Evolutionary conservation across 2,113 vertebrate species (phyloP).

Genomic region (Oncorhynchus keta): DNA sequence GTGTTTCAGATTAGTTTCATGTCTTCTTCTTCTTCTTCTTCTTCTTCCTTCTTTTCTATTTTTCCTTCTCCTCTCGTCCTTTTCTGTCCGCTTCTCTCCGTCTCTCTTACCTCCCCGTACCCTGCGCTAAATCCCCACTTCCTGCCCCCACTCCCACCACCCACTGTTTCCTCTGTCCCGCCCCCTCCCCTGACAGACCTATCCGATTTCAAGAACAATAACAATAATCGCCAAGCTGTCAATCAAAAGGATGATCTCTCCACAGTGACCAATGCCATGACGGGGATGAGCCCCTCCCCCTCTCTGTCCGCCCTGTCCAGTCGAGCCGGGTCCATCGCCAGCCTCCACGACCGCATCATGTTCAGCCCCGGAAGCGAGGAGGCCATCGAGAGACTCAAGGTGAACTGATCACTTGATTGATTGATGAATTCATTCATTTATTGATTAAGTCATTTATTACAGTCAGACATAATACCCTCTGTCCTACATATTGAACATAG

Average conservation of each 20-base stretch:
- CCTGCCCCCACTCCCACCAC: constrained; percentile 51
- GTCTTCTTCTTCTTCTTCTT: constrained; percentile 46
- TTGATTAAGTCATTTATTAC: too few relatives aligned
- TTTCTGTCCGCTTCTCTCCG: constrained; percentile 50
- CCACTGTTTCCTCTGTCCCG: constrained; percentile 22
- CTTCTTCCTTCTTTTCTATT: constrained; percentile 23
- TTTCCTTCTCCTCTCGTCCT: constrained; percentile 25
- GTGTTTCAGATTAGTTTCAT: constrained; percentile 47
- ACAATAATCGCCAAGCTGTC: constrained; percentile 76
- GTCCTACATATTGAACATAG: too few relatives aligned
- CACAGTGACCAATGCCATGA: constrained; percentile 97
- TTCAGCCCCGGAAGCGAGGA: constrained; percentile 94
- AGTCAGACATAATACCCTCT: too few relatives aligned
- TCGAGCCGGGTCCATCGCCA: constrained; percentile 89
- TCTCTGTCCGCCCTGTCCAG: constrained; percentile 92
- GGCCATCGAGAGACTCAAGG: constrained; percentile 96
- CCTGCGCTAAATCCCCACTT: constrained; percentile 56
- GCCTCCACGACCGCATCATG: constrained; percentile 94
- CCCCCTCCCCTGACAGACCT: constrained; percentile 67
- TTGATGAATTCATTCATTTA: too few relatives aligned
- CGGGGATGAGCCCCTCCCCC: constrained; percentile 94
- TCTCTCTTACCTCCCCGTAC: constrained; percentile 58
- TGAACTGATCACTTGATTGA: constrained; percentile 49
- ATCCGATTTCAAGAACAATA: constrained; percentile 87
- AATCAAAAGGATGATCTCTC: constrained; percentile 91